Evolutionary conservation across 1,140 invertebrate genomes (phyloP).

Genomic region (Danaus melanippus): DNA sequence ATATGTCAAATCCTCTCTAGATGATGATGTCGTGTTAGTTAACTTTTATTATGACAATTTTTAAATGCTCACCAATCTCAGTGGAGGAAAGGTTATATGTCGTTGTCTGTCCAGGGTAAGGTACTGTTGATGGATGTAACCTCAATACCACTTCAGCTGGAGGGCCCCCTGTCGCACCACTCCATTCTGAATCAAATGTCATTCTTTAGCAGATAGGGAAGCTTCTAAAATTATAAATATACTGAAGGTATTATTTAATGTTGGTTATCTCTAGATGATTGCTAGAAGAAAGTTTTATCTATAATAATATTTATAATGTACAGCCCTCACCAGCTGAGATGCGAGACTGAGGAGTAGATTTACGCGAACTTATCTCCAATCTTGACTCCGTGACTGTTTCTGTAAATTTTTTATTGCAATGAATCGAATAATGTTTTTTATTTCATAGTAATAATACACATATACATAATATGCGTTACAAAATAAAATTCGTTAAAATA

Average conservation of each 20-base stretch:
- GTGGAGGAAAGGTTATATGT: slow-evolving; percentile 34
- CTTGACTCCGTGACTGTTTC: slow-evolving; percentile 29
- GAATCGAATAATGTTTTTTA: background rate
- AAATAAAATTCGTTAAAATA: background rate
- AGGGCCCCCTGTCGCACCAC: slow-evolving; percentile 54
- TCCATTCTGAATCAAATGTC: slow-evolving; percentile 43
- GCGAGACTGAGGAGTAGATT: slow-evolving; percentile 30
- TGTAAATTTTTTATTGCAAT: slow-evolving; percentile 15
- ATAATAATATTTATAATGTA: slow-evolving; percentile 22
- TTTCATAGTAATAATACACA: too few relatives aligned
- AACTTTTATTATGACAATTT: too few relatives aligned
- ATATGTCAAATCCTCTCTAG: too few relatives aligned
- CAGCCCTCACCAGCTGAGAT: slow-evolving; percentile 60
- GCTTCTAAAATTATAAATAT: too few relatives aligned
- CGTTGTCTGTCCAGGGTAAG: slow-evolving; percentile 20
- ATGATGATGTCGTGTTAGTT: too few relatives aligned
- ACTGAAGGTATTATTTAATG: too few relatives aligned
- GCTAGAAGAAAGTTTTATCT: too few relatives aligned
- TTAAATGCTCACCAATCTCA: slow-evolving; percentile 22
- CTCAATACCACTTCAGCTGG: slow-evolving; percentile 56
- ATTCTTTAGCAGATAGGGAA: too few relatives aligned
- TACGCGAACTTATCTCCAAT: slow-evolving; percentile 27
- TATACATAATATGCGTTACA: too few relatives aligned
- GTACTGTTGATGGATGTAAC: slow-evolving; percentile 42
- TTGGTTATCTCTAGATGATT: too few relatives aligned